Conservation (phyloP, 2,888 invertebrate genomes). For the Andrena trimmerana region DNA sequence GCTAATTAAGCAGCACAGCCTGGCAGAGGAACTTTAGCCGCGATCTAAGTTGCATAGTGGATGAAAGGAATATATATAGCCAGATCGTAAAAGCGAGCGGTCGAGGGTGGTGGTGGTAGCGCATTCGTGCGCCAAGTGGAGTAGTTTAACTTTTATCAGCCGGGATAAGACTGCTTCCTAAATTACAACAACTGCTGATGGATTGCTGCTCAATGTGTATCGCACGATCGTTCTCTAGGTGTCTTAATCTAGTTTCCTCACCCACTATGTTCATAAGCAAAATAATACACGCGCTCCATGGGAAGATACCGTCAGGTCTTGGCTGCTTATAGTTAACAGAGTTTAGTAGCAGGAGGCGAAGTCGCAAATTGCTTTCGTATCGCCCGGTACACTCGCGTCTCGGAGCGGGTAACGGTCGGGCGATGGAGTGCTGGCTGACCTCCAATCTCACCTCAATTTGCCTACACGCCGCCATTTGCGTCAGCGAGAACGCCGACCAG, state of each 20-base stretch:
- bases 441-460: conserved; percentile 85
- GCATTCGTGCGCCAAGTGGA: no score
- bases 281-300: no score
- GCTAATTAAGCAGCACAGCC: conserved; percentile 63
- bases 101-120: neutral
- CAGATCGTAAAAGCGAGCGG: neutral
- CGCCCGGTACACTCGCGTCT: conserved; percentile 76
- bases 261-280: no score
- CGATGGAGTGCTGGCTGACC: conserved; percentile 83
- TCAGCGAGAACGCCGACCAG: conserved; percentile 71
- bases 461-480: conserved; percentile 83
- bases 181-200: no score
- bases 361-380: conserved; percentile 69
- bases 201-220: no score
- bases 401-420: conserved; percentile 77
- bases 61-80: neutral
- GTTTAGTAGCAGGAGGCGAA: conserved; percentile 14
- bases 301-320: no score
- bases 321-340: neutral
- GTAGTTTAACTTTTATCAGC: no score
- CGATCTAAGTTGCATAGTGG: neutral
- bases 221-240: no score
- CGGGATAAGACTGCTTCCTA: no score
- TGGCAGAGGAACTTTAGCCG: conserved; percentile 14
- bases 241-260: no score